A percentile compares a stretch with the other conserved stretches of the same genome.
Conservation (phyloP, 1,140 invertebrate species). For the Subanguina moxae region DNA sequence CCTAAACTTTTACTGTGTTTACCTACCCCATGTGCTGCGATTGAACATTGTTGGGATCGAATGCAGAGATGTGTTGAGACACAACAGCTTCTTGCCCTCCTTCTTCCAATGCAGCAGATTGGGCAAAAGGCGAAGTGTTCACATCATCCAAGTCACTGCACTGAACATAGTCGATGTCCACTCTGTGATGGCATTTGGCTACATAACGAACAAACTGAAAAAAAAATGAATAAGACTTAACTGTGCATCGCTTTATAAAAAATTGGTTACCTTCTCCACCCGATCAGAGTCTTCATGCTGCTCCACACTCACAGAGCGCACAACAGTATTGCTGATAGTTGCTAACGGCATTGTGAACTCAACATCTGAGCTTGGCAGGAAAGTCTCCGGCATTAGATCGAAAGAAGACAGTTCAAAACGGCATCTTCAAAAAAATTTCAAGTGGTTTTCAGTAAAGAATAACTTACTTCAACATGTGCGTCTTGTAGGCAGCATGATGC, state of each 20-base stretch:
- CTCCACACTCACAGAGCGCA: conserved; percentile 83
- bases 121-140: neutral
- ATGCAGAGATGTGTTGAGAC: conserved; percentile 45
- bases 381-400: conserved; percentile 88
- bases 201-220: conserved; percentile 78
- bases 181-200: conserved; percentile 86
- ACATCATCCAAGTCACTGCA: conserved; percentile 54
- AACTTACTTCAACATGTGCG: conserved; percentile 52
- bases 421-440: conserved; percentile 64
- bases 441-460: neutral
- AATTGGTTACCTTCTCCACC: conserved; percentile 73
- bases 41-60: conserved; percentile 47
- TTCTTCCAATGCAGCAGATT: conserved; percentile 22
- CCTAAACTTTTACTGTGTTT: neutral
- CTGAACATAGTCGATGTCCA: conserved; percentile 58
- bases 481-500: conserved; percentile 57
- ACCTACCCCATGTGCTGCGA: conserved; percentile 49
- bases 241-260: neutral
- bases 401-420: conserved; percentile 88
- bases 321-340: conserved; percentile 90
- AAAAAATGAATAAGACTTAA: neutral
- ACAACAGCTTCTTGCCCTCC: conserved; percentile 11
- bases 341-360: conserved; percentile 98
- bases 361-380: conserved; percentile 80
- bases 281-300: conserved; percentile 77